Evolutionary conservation across 2,113 vertebrate species (phyloP), one percentile per base, ranked within the genome.

Genomic region (Burhinus bistriatus): DNA sequence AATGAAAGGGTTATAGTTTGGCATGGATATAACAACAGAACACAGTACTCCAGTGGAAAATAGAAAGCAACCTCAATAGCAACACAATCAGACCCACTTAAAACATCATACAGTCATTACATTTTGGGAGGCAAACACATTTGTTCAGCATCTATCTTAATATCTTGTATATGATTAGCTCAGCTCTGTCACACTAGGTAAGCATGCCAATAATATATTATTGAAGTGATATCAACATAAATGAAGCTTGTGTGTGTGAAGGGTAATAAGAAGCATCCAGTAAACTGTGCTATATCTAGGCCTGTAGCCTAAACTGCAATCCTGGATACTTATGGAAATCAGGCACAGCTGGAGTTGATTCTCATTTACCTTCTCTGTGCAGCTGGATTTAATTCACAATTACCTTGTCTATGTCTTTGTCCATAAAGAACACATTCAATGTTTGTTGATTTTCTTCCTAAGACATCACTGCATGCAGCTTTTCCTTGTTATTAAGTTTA

Each of bases 151-250:
- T 85, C 81, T 90, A 58, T 83, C 71, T 92, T 90, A 72, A 82
- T 90, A 86, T 86, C 95, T 85, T 88, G 92, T 45, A 52, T 90
- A n/a, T 65, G 85, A 96, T 97, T 97, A 94, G 34, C 66, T 93
- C 57, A 93, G 82, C 45, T 94, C 79, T 77, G 32, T 87, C 91
- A 85, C 81, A 79, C 61, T 52, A 36, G 23, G 40, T 58, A 92
- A 93, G 95, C 52, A 80, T 40, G 57, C 82, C 92, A 95, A 42
- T 62, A 96, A 61, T 71, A 94, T 76, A 82, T 55, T 88, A 62
- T 62, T 93, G 71, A 90, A 85, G 58, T 73, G 45, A 62, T 69
- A 93, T 57, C 82, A 96, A 62, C 61, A 77, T n/a, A 94, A 93
- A 89, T 44, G 32, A 87, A 78, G 26, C 15, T 57, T 27, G 6